Base-by-base conservation (phyloP, 1,140 invertebrate species). In the Cyphomyrmex costatus region DNA sequence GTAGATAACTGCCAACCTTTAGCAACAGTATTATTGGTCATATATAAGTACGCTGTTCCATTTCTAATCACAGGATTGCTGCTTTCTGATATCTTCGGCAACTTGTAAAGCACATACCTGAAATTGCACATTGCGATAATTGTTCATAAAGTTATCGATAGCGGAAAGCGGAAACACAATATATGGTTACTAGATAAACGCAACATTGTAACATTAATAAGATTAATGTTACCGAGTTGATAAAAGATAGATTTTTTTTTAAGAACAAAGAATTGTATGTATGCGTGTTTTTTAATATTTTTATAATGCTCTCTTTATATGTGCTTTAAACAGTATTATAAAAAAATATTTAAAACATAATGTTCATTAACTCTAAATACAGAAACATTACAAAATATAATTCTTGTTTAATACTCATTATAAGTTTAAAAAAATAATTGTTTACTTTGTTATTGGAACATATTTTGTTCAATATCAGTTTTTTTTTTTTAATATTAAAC, bases 61-160 rank as follows among this genome's bases (percentile, higher is more conserved):
- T 95, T 91, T 76, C 95, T 95, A 27, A 97, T 95, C 2, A 96
- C 86, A 2, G 94, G 93, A 89, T 96, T 96, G 8, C 95, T 91
- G 68, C 95, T 95, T 60, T 96, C 92, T 61, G 95, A 92, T 83
- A 97, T 94, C 92, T 96, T 96, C 16, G 98, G 98, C 87, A 98
- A 92, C 95, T 99, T 98, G 93, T 98, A 98, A 27, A 97, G 93
- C 89, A 98, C 97, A 95, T 96, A 98, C 98, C 98, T 98, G 86
- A 70, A 95, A 93, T 80, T 89, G 1, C 10, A 79, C 16, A 86
- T 78, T 83, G 61, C 60, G 68, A 77, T 79, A 63, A 60, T 65
- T 65, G 42, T 65, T 65, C 0, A 30, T 3, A 19, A 49, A 83
- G 3, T 83, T 46, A 33, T 68, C 7, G 6, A 51, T 33, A 51